Conservation (phyloP, 2,797 vertebrate genomes). For the Myripristis jacobus region DNA sequence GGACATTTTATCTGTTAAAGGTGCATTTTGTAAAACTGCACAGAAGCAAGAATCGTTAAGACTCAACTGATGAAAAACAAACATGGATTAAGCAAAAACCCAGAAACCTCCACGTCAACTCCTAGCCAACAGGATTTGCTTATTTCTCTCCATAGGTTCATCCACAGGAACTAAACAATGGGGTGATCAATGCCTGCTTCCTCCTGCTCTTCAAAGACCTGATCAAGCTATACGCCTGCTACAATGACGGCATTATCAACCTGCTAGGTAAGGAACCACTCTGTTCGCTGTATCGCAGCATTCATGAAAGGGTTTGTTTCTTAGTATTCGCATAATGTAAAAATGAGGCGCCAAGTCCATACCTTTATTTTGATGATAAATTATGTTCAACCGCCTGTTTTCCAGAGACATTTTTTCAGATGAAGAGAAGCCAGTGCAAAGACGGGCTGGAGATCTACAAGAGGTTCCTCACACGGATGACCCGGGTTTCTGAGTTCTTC, state of each 20-base stretch:
- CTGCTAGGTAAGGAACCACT: conserved; percentile 88
- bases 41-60: too few relatives aligned
- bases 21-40: too few relatives aligned
- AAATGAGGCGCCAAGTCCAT: background rate
- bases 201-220: conserved; percentile 98
- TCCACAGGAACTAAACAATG: conserved; percentile 93
- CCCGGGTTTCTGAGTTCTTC: conserved; percentile 98
- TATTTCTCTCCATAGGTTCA: conserved; percentile 85
- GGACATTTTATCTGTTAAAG: too few relatives aligned
- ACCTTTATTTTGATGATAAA: background rate
- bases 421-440: conserved; percentile 99
- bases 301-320: background rate
- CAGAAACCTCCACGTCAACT: too few relatives aligned
- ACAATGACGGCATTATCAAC: conserved; percentile 99
- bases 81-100: too few relatives aligned
- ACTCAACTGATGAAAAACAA: too few relatives aligned
- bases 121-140: background rate
- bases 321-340: background rate
- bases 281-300: background rate
- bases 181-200: conserved; percentile 96
- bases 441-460: conserved; percentile 99
- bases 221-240: conserved; percentile 98
- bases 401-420: conserved; percentile 98
- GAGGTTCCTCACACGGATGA: conserved; percentile 97
- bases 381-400: background rate